These are phyloP conservation scores for Gephyroberyx darwinii DNA, from an alignment of 2,797 vertebrate genomes.

Conservation along the genomic window DNA sequence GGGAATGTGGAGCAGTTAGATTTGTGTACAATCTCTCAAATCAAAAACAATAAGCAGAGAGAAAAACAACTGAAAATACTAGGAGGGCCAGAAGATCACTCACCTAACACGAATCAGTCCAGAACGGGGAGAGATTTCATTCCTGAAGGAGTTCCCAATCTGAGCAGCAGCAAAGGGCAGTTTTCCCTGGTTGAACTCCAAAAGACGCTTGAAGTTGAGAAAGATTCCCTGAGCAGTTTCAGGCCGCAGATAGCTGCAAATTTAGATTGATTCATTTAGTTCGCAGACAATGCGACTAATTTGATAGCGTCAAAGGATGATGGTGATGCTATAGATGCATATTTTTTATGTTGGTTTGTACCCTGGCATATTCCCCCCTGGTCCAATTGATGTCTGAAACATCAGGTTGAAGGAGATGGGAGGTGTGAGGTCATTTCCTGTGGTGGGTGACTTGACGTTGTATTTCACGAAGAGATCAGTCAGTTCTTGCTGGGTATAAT, in stretches of 20 bases:
- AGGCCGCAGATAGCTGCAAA: slow-evolving; percentile 93
- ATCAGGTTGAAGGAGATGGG: slow-evolving; percentile 97
- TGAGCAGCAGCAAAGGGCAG: slow-evolving; percentile 98
- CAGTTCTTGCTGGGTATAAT: slow-evolving; percentile 92
- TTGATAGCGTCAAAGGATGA: rapidly evolving
- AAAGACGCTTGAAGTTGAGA: slow-evolving; percentile 97
- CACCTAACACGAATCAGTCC: slow-evolving; percentile 98
- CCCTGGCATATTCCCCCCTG: slow-evolving; percentile 97
- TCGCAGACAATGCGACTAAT: neutral
- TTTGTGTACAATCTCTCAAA: neutral
- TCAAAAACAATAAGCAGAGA: neutral
- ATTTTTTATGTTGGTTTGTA: slow-evolving; percentile 62
- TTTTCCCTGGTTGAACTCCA: slow-evolving; percentile 99
- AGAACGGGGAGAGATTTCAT: slow-evolving; percentile 98
- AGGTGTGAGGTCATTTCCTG: slow-evolving; percentile 93
- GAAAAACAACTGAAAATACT: neutral
- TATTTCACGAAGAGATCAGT: slow-evolving; percentile 95
- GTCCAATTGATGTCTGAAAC: slow-evolving; percentile 99
- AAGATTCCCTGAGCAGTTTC: slow-evolving; percentile 99
- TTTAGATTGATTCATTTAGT: neutral
- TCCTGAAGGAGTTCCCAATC: slow-evolving; percentile 98
- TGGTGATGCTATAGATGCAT: rapidly evolving
- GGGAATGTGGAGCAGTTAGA: neutral
- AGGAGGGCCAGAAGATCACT: neutral
- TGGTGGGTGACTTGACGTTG: slow-evolving; percentile 93